Conservation (phyloP, 2,797 vertebrate genomes). For the Myotis myotis region DNA sequence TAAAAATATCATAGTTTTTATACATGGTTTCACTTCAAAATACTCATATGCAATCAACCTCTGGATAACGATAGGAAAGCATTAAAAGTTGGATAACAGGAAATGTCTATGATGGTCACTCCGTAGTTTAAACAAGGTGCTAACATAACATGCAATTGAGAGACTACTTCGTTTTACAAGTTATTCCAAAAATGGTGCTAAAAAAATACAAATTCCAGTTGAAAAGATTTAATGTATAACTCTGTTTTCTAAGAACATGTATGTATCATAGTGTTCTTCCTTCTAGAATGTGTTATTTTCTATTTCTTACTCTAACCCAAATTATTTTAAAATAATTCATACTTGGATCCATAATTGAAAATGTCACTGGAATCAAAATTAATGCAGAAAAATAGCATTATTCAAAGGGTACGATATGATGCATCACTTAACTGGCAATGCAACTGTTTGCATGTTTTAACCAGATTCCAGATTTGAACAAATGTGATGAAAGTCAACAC, state of each 20-base stretch:
- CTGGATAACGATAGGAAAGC: background rate
- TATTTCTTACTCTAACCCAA: background rate
- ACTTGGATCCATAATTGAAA: background rate
- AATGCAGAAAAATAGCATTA: constrained; percentile 20
- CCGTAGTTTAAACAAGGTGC: background rate
- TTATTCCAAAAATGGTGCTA: constrained; percentile 36
- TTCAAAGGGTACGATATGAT: constrained; percentile 17
- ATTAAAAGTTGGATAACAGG: background rate
- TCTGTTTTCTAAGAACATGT: constrained; percentile 63
- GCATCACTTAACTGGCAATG: constrained; percentile 32
- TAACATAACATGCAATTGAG: background rate
- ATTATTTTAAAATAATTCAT: constrained; percentile 41
- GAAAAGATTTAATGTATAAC: constrained; percentile 46
- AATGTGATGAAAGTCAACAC: constrained; percentile 75
- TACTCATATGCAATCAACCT: background rate
- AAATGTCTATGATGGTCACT: background rate
- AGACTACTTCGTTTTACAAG: background rate
- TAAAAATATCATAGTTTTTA: background rate
- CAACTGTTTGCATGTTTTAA: constrained; percentile 69
- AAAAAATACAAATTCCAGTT: constrained; percentile 34
- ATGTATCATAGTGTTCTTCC: background rate
- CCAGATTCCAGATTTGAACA: constrained; percentile 70
- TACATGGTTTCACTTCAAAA: background rate
- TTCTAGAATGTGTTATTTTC: background rate
- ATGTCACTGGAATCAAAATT: constrained; percentile 3